Base-by-base conservation (phyloP, 2,113 vertebrate species). In the Semnornis frantzii region DNA sequence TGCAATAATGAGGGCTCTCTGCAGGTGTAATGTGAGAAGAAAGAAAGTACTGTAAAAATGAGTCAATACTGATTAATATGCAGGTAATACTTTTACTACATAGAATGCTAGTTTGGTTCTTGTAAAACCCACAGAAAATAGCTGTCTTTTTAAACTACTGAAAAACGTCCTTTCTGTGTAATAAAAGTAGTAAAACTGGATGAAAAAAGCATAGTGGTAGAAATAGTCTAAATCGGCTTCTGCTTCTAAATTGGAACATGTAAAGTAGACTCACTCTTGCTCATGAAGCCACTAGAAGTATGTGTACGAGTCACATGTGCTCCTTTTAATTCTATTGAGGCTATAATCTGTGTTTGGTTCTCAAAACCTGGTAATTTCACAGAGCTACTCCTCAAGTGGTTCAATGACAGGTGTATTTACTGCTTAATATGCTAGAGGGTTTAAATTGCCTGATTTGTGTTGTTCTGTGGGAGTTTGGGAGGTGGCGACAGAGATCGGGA, bases 21-120 rank as follows among this genome's bases (percentile, higher is more conserved):
- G 39, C 27, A 74, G 79, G 92, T 85, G 50, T 52, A 54, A 12
- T 83, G 34, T 59, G 59, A 86, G 79, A 92, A 95, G 93, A 89
- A 90, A 92, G 84, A 46, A 83, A 75, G 44, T 93, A 85, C 57
- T 46, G 15, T 58, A 39, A 69, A 59, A 78, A 58, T 37, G 2
- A 58, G 34, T 89, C 85, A 83, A 58, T 79, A 55, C 54, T 81
- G 71, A 79, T 57, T 73, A 82, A 28, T 84, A 74, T 71, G 31
- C 15, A 77, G 30, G 19, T 87, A 66, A 82, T 90, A 84, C 46
- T 92, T 86, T 18, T 85, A 37, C 33, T 52, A 18, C 25, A 5
- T 21, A 39, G 9, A 58, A 50, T 12, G 3, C 31, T 62, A 89
- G 85, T 91, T 89, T 95, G 48, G 65, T 83, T 94, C 89, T 74